phyloP scores from a whole-genome alignment of 1,140 invertebrate species.

The Atta colombica region DNA sequence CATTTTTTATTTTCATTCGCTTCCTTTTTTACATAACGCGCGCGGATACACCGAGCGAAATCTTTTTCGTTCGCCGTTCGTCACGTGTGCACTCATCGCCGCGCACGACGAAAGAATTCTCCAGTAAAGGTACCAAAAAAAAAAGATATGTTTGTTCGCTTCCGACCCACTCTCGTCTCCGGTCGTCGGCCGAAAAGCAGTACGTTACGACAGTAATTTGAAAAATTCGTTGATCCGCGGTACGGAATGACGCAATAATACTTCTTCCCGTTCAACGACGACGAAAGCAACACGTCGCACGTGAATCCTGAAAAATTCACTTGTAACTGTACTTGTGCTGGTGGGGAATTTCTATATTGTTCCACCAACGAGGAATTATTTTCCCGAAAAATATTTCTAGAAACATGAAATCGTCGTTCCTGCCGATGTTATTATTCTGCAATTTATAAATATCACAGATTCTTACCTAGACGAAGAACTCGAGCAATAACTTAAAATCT shows the following conservation, averaged over 20 bases:
- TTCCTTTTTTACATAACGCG: slow-evolving; percentile 17
- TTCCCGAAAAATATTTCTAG: not conserved
- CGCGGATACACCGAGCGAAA: slow-evolving; percentile 36
- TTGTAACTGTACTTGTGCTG: slow-evolving; percentile 13
- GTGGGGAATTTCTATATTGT: not conserved
- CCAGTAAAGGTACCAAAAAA: slow-evolving; percentile 21
- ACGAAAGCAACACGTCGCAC: slow-evolving; percentile 33
- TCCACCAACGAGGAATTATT: slow-evolving; percentile 5
- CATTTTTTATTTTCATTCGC: slow-evolving; percentile 21
- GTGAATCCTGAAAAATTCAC: slow-evolving; percentile 36
- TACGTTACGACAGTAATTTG: slow-evolving; percentile 46
- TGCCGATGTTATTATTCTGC: not conserved
- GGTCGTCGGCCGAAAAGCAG: slow-evolving; percentile 14
- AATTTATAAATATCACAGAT: not conserved
- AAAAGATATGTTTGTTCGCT: slow-evolving; percentile 26
- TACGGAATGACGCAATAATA: slow-evolving; percentile 12
- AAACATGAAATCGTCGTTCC: not conserved
- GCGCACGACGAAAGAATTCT: slow-evolving; percentile 47
- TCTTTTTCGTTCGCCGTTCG: slow-evolving; percentile 53
- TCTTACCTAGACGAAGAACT: not conserved
- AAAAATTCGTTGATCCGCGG: slow-evolving; percentile 43
- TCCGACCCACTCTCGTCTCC: not conserved
- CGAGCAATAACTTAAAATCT: not conserved
- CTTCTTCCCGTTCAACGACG: not conserved
- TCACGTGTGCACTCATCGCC: slow-evolving; percentile 45